Evolutionary conservation across 2,797 vertebrate genomes (phyloP).

Genomic region (Cynodonichthys magdalenae): DNA sequence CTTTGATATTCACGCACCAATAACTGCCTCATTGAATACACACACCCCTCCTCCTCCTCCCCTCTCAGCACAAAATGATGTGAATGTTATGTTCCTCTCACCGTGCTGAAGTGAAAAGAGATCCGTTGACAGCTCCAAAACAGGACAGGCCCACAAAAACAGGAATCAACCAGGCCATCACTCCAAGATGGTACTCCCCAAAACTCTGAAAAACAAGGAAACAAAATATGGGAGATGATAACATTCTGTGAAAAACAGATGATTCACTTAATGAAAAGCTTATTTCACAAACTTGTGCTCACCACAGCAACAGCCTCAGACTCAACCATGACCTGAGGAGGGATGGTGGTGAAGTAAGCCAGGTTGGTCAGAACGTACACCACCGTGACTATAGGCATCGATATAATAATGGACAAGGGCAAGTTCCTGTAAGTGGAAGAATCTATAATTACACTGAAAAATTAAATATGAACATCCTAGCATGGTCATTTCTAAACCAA

Average conservation of each 20-base stretch:
- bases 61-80: background rate
- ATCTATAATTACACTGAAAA: constrained; percentile 17
- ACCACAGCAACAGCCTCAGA: constrained; percentile 96
- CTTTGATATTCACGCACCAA: background rate
- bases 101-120: constrained; percentile 97
- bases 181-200: constrained; percentile 92
- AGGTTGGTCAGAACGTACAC: constrained; percentile 97
- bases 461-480: background rate
- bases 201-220: constrained; percentile 84
- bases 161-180: constrained; percentile 97
- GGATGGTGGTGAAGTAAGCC: constrained; percentile 97
- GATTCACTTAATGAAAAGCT: background rate
- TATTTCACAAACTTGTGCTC: constrained; percentile 14
- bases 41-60: too few relatives aligned
- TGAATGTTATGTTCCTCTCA: constrained; percentile 22
- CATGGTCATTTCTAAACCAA: background rate
- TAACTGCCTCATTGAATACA: background rate
- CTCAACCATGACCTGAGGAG: constrained; percentile 85
- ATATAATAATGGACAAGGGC: constrained; percentile 96
- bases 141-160: constrained; percentile 97
- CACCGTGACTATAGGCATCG: constrained; percentile 93
- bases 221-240: background rate
- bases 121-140: constrained; percentile 96
- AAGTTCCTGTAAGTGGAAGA: constrained; percentile 84
- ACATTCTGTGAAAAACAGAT: background rate